Base-by-base conservation (phyloP, 2,113 vertebrate species). In the Pterophyllum scalare region DNA sequence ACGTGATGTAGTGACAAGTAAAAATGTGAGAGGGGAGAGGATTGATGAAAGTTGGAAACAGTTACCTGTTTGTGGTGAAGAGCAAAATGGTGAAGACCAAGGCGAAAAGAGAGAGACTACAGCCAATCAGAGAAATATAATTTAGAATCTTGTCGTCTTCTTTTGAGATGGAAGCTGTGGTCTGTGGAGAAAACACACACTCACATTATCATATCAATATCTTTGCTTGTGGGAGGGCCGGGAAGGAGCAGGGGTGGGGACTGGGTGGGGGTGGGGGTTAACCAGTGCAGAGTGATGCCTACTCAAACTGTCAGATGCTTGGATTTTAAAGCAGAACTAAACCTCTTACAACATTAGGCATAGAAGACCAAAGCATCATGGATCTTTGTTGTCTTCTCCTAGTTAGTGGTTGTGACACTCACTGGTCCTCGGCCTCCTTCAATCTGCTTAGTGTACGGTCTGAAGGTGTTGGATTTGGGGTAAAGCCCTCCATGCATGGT, bases 251-350 rank as follows among this genome's bases (percentile, higher is more conserved):
- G n/a, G n/a, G n/a, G n/a, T n/a, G n/a, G n/a, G n/a, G n/a, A n/a
- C n/a, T n/a, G n/a, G n/a, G 33, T 2, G 33, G 35, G 35, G 35
- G 35, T 35, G n/a, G n/a, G n/a, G n/a, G n/a, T n/a, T 9, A 35
- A 7, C 35, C 35, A 91, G 90, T 89, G 89, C 91, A 90, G 87
- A 85, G 90, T 79, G 84, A 77, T 87, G 81, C 76, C 82, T 83
- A 80, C 88, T 93, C 89, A 92, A 93, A 94, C 96, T 95, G 94
- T 94, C 95, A 94, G 35, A 33, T 33, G 31, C 5, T 33, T 33
- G 31, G 88, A 94, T 89, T 81, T 89, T 61, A 81, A 75, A 84
- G 81, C 90, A 90, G 80, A 87, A 89, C 84, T 92, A 88, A 75
- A 85, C 70, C 58, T 86, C 52, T 83, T 86, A 81, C 83, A 90